These are phyloP conservation scores for Alloplasta piceator DNA, from an alignment of 2,888 invertebrate genomes.

Conservation along the genomic window DNA sequence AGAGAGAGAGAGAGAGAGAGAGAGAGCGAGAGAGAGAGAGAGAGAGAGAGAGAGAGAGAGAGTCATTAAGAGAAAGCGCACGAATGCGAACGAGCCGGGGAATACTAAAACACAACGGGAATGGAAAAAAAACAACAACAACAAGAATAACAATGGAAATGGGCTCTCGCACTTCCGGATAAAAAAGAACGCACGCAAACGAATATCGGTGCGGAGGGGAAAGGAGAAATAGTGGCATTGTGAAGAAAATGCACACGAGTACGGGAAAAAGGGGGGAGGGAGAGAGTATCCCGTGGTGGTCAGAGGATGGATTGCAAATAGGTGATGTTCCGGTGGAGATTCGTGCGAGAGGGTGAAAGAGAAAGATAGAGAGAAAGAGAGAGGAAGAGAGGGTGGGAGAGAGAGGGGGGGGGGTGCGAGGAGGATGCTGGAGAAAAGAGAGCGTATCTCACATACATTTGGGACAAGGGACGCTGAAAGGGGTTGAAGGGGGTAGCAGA, in stretches of 20 bases:
- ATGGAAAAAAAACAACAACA: conserved; percentile 25
- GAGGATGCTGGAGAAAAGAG: conserved; percentile 17
- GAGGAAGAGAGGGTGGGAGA: background rate
- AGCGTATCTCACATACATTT: conserved; percentile 14
- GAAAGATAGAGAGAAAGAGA: background rate
- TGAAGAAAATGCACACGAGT: conserved; percentile 24
- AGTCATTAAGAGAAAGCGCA: too few species aligned
- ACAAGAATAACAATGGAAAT: conserved; percentile 49
- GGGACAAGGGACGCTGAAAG: background rate
- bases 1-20: background rate
- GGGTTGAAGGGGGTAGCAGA: background rate
- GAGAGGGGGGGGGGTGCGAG: background rate
- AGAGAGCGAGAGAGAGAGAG: conserved; percentile 5
- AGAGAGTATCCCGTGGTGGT: conserved; percentile 30
- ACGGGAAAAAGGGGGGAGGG: conserved; percentile 29
- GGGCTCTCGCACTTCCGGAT: conserved; percentile 1
- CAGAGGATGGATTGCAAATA: conserved; percentile 45
- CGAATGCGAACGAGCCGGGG: too few species aligned
- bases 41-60: background rate
- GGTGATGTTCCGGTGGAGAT: conserved; percentile 26
- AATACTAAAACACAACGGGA: background rate
- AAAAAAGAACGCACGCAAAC: conserved; percentile 5
- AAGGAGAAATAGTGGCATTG: conserved; percentile 21
- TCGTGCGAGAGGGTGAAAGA: background rate
- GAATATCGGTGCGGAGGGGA: conserved; percentile 3